Conservation (phyloP, 2,888 invertebrate species). For the Epinotia brunnichana region DNA sequence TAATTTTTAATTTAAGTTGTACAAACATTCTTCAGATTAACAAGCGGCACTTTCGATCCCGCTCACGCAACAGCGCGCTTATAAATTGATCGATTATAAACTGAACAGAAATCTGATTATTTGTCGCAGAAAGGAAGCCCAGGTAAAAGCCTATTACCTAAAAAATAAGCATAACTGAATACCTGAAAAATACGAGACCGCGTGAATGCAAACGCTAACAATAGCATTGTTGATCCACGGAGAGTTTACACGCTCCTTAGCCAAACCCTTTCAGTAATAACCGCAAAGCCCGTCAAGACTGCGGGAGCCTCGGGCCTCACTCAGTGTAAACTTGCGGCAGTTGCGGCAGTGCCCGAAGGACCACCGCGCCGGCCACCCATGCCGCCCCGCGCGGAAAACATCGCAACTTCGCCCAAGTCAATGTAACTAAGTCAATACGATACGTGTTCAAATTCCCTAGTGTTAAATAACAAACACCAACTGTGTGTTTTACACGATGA, state of each 20-base stretch:
- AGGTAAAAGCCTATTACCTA: neutral
- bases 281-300: slow-evolving; percentile 62
- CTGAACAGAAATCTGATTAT: neutral
- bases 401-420: slow-evolving; percentile 42
- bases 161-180: slow-evolving; percentile 8
- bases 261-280: slow-evolving; percentile 62
- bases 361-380: slow-evolving; percentile 51
- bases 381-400: slow-evolving; percentile 41
- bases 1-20: neutral
- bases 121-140: neutral
- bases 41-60: too few species aligned
- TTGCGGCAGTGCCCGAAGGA: slow-evolving; percentile 53
- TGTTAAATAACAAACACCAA: neutral
- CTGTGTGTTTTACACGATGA: neutral
- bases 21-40: neutral
- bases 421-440: slow-evolving; percentile 27
- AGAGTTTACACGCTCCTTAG: slow-evolving; percentile 52
- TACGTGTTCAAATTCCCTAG: slow-evolving; percentile 22
- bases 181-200: slow-evolving; percentile 20
- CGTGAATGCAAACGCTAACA: slow-evolving; percentile 19
- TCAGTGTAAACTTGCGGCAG: slow-evolving; percentile 51
- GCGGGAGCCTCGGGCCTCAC: slow-evolving; percentile 51
- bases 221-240: slow-evolving; percentile 44
- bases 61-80: neutral
- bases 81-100: neutral